phyloP scores from a whole-genome alignment of 2,797 vertebrate species.

The Lindbergichthys nudifrons region DNA sequence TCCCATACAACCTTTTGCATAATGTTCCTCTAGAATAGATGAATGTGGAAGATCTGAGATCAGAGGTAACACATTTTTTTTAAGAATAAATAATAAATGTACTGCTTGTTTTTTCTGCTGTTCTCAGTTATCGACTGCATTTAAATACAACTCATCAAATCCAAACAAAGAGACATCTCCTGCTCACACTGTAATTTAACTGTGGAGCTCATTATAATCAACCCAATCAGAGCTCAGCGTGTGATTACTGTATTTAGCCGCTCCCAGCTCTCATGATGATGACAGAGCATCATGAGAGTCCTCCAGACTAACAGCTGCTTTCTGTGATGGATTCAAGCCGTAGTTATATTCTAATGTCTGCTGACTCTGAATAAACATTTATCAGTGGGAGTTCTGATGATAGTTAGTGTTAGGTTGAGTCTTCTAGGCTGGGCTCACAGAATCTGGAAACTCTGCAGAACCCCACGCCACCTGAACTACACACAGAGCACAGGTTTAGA shows the following conservation, averaged over 20 bases:
- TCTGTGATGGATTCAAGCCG: no score
- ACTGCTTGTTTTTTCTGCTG: not conserved
- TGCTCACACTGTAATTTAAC: conserved; percentile 2
- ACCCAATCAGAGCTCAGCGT: conserved; percentile 32
- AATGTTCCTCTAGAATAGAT: no score
- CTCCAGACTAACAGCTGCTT: no score
- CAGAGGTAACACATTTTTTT: no score
- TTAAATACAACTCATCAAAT: conserved; percentile 14
- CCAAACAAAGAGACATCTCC: conserved; percentile 13
- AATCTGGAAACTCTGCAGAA: not conserved
- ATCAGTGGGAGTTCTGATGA: not conserved
- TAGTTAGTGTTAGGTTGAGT: no score
- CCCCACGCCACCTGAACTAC: not conserved
- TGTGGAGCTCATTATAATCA: conserved; percentile 40
- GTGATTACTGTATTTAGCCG: conserved; percentile 41
- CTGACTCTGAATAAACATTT: not conserved
- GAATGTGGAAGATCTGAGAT: no score
- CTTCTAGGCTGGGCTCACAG: not conserved
- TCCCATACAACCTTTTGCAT: no score
- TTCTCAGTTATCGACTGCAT: not conserved
- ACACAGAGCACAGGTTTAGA: not conserved
- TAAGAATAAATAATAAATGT: not conserved
- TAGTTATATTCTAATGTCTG: not conserved
- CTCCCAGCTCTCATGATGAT: not conserved
- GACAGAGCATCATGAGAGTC: not conserved